phyloP scores from a whole-genome alignment of 2,888 invertebrate genomes.

The Microplitis manilae region DNA sequence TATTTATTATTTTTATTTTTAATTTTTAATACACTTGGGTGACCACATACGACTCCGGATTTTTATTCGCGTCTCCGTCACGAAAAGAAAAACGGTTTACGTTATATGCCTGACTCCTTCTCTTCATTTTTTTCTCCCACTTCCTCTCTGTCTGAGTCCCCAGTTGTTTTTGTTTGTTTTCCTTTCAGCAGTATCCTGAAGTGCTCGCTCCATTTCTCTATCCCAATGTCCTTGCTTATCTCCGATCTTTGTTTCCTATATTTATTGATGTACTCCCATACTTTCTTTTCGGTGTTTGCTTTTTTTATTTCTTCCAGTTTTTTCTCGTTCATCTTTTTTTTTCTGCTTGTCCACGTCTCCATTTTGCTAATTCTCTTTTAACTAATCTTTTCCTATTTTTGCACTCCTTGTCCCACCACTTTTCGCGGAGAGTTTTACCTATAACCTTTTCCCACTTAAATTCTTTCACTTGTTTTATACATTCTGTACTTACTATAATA shows the following conservation, averaged over 20 bases:
- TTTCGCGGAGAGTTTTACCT: neutral
- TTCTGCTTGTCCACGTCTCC: neutral
- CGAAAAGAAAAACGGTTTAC: no score
- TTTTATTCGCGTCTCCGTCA: no score
- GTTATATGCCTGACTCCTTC: constrained; percentile 6
- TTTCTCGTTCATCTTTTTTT: constrained; percentile 5
- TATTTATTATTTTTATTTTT: no score
- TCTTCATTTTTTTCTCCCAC: constrained; percentile 1
- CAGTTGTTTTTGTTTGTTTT: constrained; percentile 17
- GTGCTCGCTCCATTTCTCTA: constrained; percentile 1
- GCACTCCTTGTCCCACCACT: constrained; percentile 35
- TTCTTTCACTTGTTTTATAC: constrained; percentile 11
- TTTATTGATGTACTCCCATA: constrained; percentile 31
- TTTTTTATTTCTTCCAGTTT: constrained; percentile 22
- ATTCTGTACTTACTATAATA: constrained; percentile 17
- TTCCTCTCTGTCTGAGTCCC: constrained; percentile 9
- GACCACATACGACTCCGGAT: no score
- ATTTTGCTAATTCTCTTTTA: constrained; percentile 10
- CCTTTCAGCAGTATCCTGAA: neutral
- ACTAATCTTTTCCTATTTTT: constrained; percentile 14
- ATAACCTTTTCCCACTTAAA: neutral
- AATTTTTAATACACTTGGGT: no score
- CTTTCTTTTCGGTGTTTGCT: constrained; percentile 25
- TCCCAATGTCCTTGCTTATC: constrained; percentile 12
- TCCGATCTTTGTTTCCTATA: constrained; percentile 18